A percentile compares a stretch with the other conserved stretches of the same genome.
phyloP scores from a whole-genome alignment of 2,797 vertebrate species.

The Hoplostethus mediterraneus region DNA sequence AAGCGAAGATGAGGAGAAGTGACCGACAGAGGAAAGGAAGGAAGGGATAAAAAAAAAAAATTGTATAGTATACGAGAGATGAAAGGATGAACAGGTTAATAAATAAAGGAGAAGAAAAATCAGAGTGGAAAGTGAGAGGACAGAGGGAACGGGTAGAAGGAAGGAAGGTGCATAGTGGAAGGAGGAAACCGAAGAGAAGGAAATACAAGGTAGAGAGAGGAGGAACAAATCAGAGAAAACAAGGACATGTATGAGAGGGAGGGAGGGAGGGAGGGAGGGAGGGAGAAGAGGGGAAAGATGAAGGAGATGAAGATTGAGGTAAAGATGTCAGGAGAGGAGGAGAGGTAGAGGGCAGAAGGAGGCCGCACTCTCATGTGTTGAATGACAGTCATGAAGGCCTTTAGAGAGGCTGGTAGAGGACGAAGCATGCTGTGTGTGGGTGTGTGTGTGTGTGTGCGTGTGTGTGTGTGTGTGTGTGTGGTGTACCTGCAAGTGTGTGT shows the following conservation, averaged over 20 bases:
- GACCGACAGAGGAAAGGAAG: slow-evolving; percentile 7
- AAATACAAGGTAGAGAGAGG: background rate
- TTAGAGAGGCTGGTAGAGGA: background rate
- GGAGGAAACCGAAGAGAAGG: slow-evolving; percentile 9
- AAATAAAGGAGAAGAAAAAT: background rate
- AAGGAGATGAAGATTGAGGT: slow-evolving; percentile 7
- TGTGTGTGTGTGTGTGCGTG: background rate
- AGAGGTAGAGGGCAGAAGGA: slow-evolving; percentile 37
- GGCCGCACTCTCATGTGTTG: slow-evolving; percentile 1
- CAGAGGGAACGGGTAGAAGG: too few species aligned
- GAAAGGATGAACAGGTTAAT: slow-evolving; percentile 28
- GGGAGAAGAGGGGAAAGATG: slow-evolving; percentile 9
- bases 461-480: background rate
- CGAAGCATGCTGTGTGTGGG: background rate
- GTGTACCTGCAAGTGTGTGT: background rate
- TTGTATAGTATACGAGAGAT: slow-evolving; percentile 1
- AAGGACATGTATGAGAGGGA: slow-evolving; percentile 21
- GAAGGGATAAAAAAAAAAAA: slow-evolving; percentile 3
- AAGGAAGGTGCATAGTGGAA: too few species aligned
- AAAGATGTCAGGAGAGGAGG: slow-evolving; percentile 25
- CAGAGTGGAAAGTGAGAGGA: too few species aligned
- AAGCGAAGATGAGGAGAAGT: slow-evolving; percentile 24
- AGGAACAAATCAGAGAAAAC: slow-evolving; percentile 13
- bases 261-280: slow-evolving; percentile 1
- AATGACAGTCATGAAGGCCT: background rate